These are phyloP conservation scores for Plestiodon gilberti DNA, from an alignment of 2,113 vertebrate genomes.

Conservation along the genomic window DNA sequence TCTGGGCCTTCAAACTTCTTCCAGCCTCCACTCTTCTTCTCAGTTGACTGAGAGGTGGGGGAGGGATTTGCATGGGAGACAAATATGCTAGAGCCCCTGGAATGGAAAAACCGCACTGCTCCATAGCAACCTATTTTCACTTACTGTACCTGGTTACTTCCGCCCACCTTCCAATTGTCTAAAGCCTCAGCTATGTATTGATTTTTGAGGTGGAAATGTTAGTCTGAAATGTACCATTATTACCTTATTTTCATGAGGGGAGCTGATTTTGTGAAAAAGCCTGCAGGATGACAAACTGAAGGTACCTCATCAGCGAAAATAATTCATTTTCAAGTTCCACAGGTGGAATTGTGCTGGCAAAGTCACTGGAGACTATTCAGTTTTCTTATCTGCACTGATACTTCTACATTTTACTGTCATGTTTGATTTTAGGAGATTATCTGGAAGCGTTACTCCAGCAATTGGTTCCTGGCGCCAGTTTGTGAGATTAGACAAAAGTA, in stretches of 20 bases:
- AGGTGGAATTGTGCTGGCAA: neutral
- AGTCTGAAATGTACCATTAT: neutral
- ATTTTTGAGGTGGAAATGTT: neutral
- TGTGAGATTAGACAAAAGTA: conserved; percentile 5
- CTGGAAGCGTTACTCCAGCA: conserved; percentile 21
- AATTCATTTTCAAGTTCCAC: neutral
- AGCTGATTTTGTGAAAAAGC: neutral
- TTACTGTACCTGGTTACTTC: neutral
- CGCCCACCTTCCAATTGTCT: neutral
- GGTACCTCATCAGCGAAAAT: neutral
- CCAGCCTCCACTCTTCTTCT: neutral
- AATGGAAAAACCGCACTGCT: neutral
- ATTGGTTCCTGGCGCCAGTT: conserved; percentile 9
- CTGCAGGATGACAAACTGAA: too few relatives aligned
- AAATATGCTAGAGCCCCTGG: neutral
- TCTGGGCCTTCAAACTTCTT: neutral
- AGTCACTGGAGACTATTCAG: neutral
- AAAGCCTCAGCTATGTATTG: neutral
- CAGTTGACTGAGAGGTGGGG: neutral
- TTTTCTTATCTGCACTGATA: neutral
- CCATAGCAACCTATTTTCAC: neutral
- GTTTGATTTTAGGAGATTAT: conserved; percentile 36
- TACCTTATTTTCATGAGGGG: neutral
- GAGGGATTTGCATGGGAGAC: neutral
- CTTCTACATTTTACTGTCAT: conserved; percentile 30